Base-by-base conservation (phyloP, 2,797 vertebrate genomes). In the Furcifer pardalis region DNA sequence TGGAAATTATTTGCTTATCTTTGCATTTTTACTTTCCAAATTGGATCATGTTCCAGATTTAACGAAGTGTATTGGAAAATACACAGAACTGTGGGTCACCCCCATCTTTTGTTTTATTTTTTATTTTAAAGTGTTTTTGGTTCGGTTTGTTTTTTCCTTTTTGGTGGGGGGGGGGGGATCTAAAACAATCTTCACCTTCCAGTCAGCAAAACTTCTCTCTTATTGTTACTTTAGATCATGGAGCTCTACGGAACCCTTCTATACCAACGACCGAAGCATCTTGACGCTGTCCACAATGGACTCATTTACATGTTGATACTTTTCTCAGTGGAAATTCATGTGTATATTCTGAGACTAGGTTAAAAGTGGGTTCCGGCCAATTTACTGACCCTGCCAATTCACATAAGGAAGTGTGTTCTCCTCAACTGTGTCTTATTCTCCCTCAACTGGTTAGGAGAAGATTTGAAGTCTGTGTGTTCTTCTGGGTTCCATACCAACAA, bases 201-300 rank as follows among this genome's bases (percentile, higher is more conserved):
- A 88, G 91, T 94, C 93, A 95, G 94, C 95, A 95, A 96, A 95
- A 94, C 91, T 94, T 95, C 83, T 97, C 89, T 98, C 95, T 97
- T 97, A 93, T 97, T 98, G 91, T 96, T 96, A 89, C 97, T 98
- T 97, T 97, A 99, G 98, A 97, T 98, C 97, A 80, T 99, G 98
- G 98, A 97, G 96, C 93, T 96, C 97, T 93, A 92, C 95, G 69
- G 98, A 99, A 91, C 97, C 97, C 93, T 97, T 96, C 97, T 98
- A 94, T 97, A 96, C 97, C 96, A 98, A 96, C 92, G 98, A 99
- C 96, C 97, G 97, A 93, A 99, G 97, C 96, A 96, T 99, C 97
- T 90, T 99, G 97, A 98, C 98, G 79, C 97, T 99, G 95, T 98
- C 98, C 77, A 96, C 98, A 92, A 95, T 97, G 96, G 96, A 97